Evolutionary conservation across 2,888 invertebrate genomes (phyloP), one percentile per base, ranked within the genome.

Genomic region (Linnaemya tessellans): DNA sequence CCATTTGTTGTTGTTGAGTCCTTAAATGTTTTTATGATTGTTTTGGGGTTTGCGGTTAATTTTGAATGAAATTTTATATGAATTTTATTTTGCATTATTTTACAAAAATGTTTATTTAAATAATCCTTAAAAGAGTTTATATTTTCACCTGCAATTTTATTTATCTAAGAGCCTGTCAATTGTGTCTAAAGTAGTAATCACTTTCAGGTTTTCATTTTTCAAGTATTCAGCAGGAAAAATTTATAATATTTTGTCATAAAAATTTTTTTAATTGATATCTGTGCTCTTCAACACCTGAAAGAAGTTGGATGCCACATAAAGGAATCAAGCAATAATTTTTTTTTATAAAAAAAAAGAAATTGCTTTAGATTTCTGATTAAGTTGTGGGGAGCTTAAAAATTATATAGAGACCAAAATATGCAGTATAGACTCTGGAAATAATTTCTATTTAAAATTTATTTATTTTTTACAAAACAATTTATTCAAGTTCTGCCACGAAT

Each of bases 21-120:
- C 51, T 58, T 10, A 49, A 67, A 67, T 25, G 46, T 77, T 77
- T 77, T 77, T 77, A 77, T 56, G 56, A 49, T 77, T 56, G 20
- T 60, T 25, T 51, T 41, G 22, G 51, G 51, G 9, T 9, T 22
- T 18, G 10, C 20, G 62, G n/a, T 25, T 74, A 41, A 64, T 62
- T 74, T 51, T 25, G 11, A 11, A 22, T 58, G 46, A 54, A 41
- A 54, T 20, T 64, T 75, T 64, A 64, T 54, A 1, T 25, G 25
- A 30, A 41, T 75, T 10, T 22, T 4, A 2, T 30, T 20, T 38
- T 18, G 10, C 5, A 25, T 60, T 38, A 1, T 11, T 58, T n/a
- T 41, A 25, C 18, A 9, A 8, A 64, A 43, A 43, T 25, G 13
- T 65, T 64, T 75, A 22, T 67, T 25, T n/a, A n/a, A 62, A 43